Conservation (phyloP, 1,140 invertebrate genomes). For the Eriocheir sinensis region DNA sequence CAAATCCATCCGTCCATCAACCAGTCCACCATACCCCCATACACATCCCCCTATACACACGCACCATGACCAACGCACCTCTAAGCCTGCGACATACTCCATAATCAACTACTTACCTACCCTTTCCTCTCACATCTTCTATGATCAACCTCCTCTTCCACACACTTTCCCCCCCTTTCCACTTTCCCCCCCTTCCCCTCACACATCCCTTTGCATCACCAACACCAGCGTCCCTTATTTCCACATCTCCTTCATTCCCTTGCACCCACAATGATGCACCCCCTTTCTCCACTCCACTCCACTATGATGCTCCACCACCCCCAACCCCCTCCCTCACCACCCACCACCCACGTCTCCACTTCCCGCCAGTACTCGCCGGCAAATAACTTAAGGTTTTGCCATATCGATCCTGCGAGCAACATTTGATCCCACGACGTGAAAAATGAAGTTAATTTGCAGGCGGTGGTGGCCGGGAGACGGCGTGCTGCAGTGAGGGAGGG, state of each 20-base stretch:
- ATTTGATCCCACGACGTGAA: slow-evolving; percentile 71
- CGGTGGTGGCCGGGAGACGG: slow-evolving; percentile 11
- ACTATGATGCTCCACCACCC: not conserved
- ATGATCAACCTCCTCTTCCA: not conserved
- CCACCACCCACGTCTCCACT: not conserved
- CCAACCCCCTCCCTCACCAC: not conserved
- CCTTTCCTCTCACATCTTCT: not conserved
- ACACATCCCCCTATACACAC: too few relatives aligned
- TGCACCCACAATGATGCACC: not conserved
- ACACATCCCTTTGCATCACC: not conserved
- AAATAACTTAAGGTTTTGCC: slow-evolving; percentile 68
- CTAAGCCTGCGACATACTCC: too few relatives aligned
- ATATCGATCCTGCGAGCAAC: slow-evolving; percentile 63
- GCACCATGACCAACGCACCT: too few relatives aligned
- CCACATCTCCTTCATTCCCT: not conserved
- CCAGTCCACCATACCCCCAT: too few relatives aligned
- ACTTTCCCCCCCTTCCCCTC: not conserved
- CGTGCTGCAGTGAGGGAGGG: not conserved
- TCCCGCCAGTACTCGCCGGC: slow-evolving; percentile 27
- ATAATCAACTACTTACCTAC: too few relatives aligned
- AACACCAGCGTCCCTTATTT: not conserved
- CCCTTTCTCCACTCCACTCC: not conserved
- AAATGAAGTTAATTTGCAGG: slow-evolving; percentile 73
- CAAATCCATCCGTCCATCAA: too few relatives aligned
- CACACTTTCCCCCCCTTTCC: not conserved